A percentile compares a stretch with the other conserved stretches of the same genome.
These are phyloP conservation scores for Holacanthella duospinosa DNA, from an alignment of 2,888 invertebrate species.

Conservation along the genomic window DNA sequence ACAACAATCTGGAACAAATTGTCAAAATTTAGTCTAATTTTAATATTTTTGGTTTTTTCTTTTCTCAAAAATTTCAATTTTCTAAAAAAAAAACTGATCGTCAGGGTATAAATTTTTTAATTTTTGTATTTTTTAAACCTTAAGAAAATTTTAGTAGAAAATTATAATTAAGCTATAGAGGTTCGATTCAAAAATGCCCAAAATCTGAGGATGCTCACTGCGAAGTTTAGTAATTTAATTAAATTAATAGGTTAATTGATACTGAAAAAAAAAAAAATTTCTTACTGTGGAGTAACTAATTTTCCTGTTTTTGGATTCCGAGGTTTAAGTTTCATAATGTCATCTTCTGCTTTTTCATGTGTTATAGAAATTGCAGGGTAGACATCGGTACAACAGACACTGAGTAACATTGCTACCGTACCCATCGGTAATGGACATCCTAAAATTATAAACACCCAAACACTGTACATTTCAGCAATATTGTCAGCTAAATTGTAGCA, in stretches of 20 bases:
- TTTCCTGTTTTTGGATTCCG: constrained; percentile 54
- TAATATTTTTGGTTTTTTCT: no score
- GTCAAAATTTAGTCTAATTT: no score
- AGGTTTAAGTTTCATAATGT: constrained; percentile 59
- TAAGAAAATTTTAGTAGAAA: no score
- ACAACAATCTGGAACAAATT: constrained; percentile 22
- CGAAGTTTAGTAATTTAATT: neutral
- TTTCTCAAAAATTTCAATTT: no score
- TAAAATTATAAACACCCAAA: constrained; percentile 26
- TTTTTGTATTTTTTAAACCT: no score
- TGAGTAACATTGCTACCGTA: constrained; percentile 47
- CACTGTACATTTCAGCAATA: constrained; percentile 74
- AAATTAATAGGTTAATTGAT: no score
- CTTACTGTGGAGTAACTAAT: constrained; percentile 48
- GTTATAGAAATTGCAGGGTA: constrained; percentile 41
- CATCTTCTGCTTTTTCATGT: constrained; percentile 59
- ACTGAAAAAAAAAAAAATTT: no score
- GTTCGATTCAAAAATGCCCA: neutral
- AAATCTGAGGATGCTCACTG: neutral
- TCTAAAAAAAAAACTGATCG: no score
- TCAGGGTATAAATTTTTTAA: no score
- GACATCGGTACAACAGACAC: constrained; percentile 48
- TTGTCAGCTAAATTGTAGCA: constrained; percentile 94
- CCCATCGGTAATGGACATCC: constrained; percentile 46
- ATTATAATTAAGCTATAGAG: no score